Conservation (phyloP, 2,888 invertebrate species). For the Mesorhabditis belari region DNA sequence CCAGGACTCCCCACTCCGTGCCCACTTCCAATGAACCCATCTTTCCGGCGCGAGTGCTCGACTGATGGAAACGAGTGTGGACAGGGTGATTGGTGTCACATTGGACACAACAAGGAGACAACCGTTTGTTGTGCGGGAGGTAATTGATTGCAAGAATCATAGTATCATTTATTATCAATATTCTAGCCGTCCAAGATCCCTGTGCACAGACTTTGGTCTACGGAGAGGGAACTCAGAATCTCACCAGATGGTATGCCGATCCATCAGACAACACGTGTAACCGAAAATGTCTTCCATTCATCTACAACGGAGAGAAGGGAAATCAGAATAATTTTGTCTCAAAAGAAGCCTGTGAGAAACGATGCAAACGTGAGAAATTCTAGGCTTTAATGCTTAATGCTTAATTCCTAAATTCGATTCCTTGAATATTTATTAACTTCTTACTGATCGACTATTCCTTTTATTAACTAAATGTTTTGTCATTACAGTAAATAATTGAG, state of each 20-base stretch:
- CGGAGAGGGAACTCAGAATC: slow-evolving; percentile 42
- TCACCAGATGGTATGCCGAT: slow-evolving; percentile 49
- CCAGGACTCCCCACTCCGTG: slow-evolving; percentile 48
- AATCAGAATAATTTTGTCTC: slow-evolving; percentile 52
- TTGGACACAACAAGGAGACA: slow-evolving; percentile 38
- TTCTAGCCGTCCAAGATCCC: slow-evolving; percentile 34
- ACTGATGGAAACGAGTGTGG: slow-evolving; percentile 24
- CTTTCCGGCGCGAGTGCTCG: slow-evolving; percentile 17
- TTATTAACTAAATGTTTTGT: too few relatives aligned
- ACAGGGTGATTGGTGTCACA: slow-evolving; percentile 48
- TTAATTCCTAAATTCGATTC: too few relatives aligned
- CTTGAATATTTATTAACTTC: too few relatives aligned
- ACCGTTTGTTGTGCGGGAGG: slow-evolving; percentile 48
- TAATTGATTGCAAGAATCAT: not conserved
- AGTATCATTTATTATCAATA: not conserved
- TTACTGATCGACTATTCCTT: too few relatives aligned
- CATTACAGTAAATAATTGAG: not conserved
- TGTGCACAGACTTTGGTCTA: slow-evolving; percentile 40
- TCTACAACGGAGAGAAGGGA: slow-evolving; percentile 45
- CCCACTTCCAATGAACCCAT: slow-evolving; percentile 20
- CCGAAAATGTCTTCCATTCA: slow-evolving; percentile 45
- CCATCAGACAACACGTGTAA: slow-evolving; percentile 42
- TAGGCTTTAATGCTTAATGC: not conserved
- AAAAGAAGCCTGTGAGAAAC: slow-evolving; percentile 44
- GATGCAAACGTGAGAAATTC: slow-evolving; percentile 26